Conservation (phyloP, 2,888 invertebrate species). For the Zonitis immaculata region DNA sequence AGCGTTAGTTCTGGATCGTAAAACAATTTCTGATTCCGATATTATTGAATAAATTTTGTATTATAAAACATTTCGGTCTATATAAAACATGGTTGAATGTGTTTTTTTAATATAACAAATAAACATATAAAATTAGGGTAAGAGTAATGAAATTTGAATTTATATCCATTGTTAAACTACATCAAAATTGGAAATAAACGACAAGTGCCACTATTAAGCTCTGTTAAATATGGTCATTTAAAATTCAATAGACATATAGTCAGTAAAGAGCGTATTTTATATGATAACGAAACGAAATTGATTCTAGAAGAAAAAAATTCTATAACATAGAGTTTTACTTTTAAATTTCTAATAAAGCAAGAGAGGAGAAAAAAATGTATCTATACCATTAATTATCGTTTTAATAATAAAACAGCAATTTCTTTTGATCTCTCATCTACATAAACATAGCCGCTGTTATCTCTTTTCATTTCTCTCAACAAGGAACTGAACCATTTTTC, state of each 20-base stretch:
- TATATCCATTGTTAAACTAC: background rate
- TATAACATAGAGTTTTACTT: too few relatives aligned
- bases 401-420: background rate
- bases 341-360: too few relatives aligned
- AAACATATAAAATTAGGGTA: background rate
- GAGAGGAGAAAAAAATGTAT: too few relatives aligned
- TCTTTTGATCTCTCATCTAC: background rate
- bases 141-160: background rate
- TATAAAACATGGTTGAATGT: background rate
- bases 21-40: too few relatives aligned
- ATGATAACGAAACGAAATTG: background rate
- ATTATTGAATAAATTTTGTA: too few relatives aligned
- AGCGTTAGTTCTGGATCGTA: too few relatives aligned
- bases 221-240: background rate
- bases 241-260: background rate
- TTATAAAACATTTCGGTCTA: background rate
- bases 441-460: background rate
- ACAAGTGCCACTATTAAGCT: background rate
- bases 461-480: background rate
- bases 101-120: background rate
- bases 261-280: background rate
- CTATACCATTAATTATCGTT: background rate
- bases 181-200: background rate
- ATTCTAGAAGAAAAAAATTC: background rate
- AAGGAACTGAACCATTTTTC: background rate